Evolutionary conservation across 2,113 vertebrate genomes (phyloP).

Genomic region (Nycticebus coucang): DNA sequence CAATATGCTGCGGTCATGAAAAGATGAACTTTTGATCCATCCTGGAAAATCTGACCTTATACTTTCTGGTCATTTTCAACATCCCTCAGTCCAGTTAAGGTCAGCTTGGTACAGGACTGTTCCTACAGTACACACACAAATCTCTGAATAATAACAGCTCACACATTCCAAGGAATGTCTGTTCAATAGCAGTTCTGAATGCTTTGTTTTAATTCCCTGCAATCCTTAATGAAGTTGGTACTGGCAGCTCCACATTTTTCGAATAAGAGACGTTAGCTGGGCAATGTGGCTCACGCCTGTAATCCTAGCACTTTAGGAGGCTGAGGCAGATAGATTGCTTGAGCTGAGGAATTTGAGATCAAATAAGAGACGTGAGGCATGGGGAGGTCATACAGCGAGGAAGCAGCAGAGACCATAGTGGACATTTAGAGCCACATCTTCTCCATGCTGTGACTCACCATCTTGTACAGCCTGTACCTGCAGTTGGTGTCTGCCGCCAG

Average conservation of each 20-base stretch:
- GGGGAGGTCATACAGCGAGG: background rate
- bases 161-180: background rate
- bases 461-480: background rate
- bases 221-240: background rate
- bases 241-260: background rate
- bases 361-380: background rate
- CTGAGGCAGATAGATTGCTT: too few relatives aligned
- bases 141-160: background rate
- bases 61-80: constrained; percentile 35
- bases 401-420: background rate
- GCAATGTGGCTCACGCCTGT: too few relatives aligned
- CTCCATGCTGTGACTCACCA: background rate
- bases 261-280: too few relatives aligned
- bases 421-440: background rate
- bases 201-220: constrained; percentile 21
- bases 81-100: background rate
- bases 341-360: background rate
- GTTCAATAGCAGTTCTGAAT: background rate
- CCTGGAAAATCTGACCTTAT: background rate
- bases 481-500: background rate
- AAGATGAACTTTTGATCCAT: constrained; percentile 49
- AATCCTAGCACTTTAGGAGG: too few relatives aligned
- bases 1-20: constrained; percentile 40
- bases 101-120: background rate
- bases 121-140: background rate